Percentiles rank a stretch among this genome's conserved stretches.
Conservation (phyloP, 2,113 vertebrate species). For the Elgaria multicarinata region DNA sequence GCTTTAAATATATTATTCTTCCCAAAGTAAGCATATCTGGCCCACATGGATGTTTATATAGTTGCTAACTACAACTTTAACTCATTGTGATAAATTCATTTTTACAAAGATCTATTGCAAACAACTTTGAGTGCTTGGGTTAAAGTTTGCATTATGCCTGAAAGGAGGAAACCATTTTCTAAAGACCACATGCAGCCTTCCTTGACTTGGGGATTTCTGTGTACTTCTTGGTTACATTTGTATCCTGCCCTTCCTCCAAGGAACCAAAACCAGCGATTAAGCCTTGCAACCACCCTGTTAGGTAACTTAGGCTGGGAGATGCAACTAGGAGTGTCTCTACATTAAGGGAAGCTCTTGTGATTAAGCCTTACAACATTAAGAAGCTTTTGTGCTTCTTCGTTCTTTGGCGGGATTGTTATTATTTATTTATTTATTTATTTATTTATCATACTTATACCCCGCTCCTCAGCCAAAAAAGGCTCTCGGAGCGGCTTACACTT, state of each 20-base stretch:
- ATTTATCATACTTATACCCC: too few relatives aligned
- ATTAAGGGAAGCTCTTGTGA: too few relatives aligned
- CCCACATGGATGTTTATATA: not conserved
- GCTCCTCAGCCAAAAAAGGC: too few relatives aligned
- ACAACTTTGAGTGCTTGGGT: not conserved
- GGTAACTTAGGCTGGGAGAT: not conserved
- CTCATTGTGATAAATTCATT: not conserved
- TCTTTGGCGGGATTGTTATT: too few relatives aligned
- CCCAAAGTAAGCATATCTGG: not conserved
- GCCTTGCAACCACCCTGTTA: fast-evolving
- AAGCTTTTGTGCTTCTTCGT: too few relatives aligned
- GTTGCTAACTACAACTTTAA: not conserved
- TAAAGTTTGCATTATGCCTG: not conserved
- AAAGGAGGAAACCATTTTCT: not conserved
- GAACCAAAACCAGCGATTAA: not conserved
- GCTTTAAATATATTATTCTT: not conserved
- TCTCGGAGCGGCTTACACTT: too few relatives aligned
- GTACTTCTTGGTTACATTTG: not conserved
- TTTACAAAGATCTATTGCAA: not conserved
- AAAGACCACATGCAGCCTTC: not conserved
- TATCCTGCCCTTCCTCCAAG: not conserved
- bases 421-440: too few relatives aligned
- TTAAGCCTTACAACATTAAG: too few relatives aligned
- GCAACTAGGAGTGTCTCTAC: too few relatives aligned
- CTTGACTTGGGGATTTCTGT: not conserved